Base-by-base conservation (phyloP, 2,888 invertebrate genomes). In the Bellardia pandia region DNA sequence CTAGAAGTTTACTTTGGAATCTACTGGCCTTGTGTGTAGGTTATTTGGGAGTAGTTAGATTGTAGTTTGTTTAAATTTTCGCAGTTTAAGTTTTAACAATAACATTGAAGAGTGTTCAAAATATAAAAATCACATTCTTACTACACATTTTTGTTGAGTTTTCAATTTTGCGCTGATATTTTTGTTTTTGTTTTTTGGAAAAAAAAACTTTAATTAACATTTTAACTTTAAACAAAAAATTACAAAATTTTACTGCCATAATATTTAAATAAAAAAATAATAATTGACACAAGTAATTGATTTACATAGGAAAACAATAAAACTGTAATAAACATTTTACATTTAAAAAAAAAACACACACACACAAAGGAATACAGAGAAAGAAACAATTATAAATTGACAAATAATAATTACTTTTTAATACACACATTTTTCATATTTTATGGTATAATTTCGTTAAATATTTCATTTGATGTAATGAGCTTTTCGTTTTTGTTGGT, bases 401-500 rank as follows among this genome's bases (percentile, higher is more conserved):
- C 37, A 42, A 68, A 45, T n/a, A 40, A 30, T 58, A 68, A 42
- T 40, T 16, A 9, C 37, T 30, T 56, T 53, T 30, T n/a, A 64
- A 37, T 37, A 23, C 14, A 81, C 30, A 81, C 56, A 75, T 7
- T 71, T 33, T 78, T 75, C 74, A 81, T 71, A 71, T 85, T 53
- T 48, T 53, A 13, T 33, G 62, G 60, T 58, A 14, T 16, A 69
- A 33, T 58, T 89, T 92, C 92, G 92, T 92, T 92, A 92, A 92
- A 92, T 92, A 92, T 92, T 92, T 92, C 92, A 92, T 92, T 82
- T 74, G 82, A 90, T 90, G 85, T 62, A 83, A 79, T 86, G 78
- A 79, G 40, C 84, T 85, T 85, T 80, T 76, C 72, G n/a, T 56
- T 88, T 79, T 82, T 75, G 13, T 45, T 78, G 60, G 69, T 64